Conservation (phyloP, 1,140 invertebrate species). For the Drosophila nebulosa region DNA sequence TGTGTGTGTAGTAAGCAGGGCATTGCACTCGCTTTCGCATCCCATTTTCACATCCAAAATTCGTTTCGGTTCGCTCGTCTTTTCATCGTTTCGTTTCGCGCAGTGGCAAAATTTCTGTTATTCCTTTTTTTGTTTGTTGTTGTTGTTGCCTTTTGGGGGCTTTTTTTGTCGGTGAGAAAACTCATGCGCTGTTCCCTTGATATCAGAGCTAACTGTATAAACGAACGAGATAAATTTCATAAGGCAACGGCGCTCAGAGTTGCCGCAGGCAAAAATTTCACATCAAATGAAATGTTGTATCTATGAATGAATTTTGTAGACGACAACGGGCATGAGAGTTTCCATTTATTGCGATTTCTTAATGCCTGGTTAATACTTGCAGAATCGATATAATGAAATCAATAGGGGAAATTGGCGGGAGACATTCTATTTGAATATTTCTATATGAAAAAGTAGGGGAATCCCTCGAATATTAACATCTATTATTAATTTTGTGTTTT, state of each 20-base stretch:
- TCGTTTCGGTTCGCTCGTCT: slow-evolving; percentile 28
- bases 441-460: no score
- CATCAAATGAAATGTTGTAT: neutral
- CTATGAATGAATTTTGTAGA: slow-evolving; percentile 9
- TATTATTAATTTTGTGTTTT: no score
- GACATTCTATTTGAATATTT: neutral
- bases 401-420: slow-evolving; percentile 20
- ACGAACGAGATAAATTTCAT: slow-evolving; percentile 69
- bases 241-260: slow-evolving; percentile 59
- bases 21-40: slow-evolving; percentile 70
- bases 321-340: slow-evolving; percentile 16
- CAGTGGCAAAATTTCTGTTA: slow-evolving; percentile 48
- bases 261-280: slow-evolving; percentile 34
- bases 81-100: slow-evolving; percentile 7
- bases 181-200: slow-evolving; percentile 20
- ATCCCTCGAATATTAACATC: no score
- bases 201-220: slow-evolving; percentile 11
- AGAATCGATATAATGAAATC: slow-evolving; percentile 44
- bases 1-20: slow-evolving; percentile 64
- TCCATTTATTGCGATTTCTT: slow-evolving; percentile 20
- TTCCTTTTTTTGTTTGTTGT: slow-evolving; percentile 1
- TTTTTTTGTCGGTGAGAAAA: neutral
- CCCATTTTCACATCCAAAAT: slow-evolving; percentile 44
- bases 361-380: slow-evolving; percentile 45
- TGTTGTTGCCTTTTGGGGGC: neutral